Percentiles rank a stretch among this genome's conserved stretches.
These are phyloP conservation scores for Strigops habroptila DNA, from an alignment of 2,113 vertebrate genomes.

Conservation along the genomic window DNA sequence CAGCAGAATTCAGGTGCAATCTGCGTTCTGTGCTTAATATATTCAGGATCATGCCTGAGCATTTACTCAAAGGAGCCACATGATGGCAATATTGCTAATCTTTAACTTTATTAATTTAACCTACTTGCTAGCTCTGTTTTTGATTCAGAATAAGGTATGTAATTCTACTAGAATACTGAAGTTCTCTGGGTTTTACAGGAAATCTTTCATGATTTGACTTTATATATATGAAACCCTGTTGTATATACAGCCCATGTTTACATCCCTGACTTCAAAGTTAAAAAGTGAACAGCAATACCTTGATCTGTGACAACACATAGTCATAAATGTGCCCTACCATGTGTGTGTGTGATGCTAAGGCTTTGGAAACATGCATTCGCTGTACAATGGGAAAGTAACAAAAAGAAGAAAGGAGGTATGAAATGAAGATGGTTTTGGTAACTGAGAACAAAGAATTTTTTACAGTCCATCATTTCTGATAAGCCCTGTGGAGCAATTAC, in stretches of 20 bases:
- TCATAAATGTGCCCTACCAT: background rate
- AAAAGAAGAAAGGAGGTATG: background rate
- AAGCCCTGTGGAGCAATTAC: background rate
- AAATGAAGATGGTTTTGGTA: background rate
- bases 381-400: background rate
- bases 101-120: background rate
- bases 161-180: background rate
- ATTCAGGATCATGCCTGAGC: background rate
- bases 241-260: background rate
- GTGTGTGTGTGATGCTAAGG: background rate
- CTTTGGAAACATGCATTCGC: background rate
- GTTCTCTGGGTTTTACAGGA: background rate
- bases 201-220: background rate
- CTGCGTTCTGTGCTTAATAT: background rate
- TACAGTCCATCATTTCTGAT: background rate
- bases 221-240: background rate
- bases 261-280: background rate
- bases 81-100: slow-evolving; percentile 60
- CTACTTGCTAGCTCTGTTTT: background rate
- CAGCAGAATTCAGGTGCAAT: background rate
- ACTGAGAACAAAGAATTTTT: background rate
- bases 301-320: background rate
- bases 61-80: slow-evolving; percentile 32
- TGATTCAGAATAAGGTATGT: background rate
- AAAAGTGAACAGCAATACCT: background rate